Base-by-base conservation (phyloP, 2,888 invertebrate genomes). In the Drosophila melanosoma region DNA sequence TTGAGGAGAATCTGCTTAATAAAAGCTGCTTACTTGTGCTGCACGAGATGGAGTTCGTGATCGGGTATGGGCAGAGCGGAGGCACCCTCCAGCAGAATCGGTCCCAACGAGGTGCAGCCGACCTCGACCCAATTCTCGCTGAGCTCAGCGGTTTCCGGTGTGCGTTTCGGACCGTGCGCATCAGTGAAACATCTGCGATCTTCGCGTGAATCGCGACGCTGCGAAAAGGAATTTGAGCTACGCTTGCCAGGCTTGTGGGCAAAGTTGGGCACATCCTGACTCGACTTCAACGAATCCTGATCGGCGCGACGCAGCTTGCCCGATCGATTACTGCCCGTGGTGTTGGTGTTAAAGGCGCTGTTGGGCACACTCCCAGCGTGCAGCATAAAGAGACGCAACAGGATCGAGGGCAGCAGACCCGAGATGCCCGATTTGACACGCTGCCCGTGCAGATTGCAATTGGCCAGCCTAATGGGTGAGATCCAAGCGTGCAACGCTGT, bases 381-480 rank as follows among this genome's bases (percentile, higher is more conserved):
- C 54, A 95, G 94, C 79, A 96, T 95, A 91, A 95, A 96, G 88
- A 96, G 95, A 35, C 95, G 94, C 59, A 96, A 85, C 69, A 95
- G 93, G 74, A 98, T 95, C 76, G 96, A 95, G 1, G 97, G 97
- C 71, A 99, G 93, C 54, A 99, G 94, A 8, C 96, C 97, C 4
- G 98, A 98, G 35, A 98, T 95, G 1, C 99, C 99, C 3, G 97
- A 96, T 82, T 97, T 97, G 38, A 98, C 98, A 87, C 97, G 97
- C 79, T 97, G 96, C 0, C 98, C 98, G 90, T 99, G 99, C n/a
- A 99, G 94, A 94, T 99, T 99, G 91, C 99, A 99, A 56, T 96
- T 97, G 29, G 98, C 96, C 72, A 98, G 93, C 58, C 98, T 95
- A 40, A 98, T 95, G 2, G 99, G 98, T 26, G 97, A 97, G 82